These are phyloP conservation scores for Tetraneura akinire DNA, from an alignment of 1,140 invertebrate genomes.

Conservation along the genomic window DNA sequence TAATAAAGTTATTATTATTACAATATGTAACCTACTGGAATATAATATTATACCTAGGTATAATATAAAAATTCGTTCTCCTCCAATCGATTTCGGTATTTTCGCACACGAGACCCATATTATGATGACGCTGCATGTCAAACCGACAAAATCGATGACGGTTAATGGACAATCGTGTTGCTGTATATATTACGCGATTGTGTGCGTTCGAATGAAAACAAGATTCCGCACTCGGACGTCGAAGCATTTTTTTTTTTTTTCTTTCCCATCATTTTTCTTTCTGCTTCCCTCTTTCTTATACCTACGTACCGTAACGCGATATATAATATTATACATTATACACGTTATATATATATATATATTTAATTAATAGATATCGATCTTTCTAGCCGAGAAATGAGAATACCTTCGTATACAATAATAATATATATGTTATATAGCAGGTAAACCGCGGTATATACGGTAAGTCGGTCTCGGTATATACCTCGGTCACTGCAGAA, in stretches of 20 bases:
- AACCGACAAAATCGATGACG: neutral
- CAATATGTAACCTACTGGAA: no score
- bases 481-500: no score
- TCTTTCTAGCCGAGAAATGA: neutral
- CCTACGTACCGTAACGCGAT: neutral
- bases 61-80: no score
- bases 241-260: neutral
- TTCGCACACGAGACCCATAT: no score
- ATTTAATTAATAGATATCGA: constrained; percentile 37
- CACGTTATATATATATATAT: no score
- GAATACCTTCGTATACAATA: neutral
- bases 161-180: neutral
- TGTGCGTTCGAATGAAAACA: constrained; percentile 18
- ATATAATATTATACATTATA: no score
- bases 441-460: no score
- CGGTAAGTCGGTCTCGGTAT: no score
- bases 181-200: neutral
- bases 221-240: constrained; percentile 23
- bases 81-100: no score
- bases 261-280: neutral
- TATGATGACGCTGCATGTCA: neutral
- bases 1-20: no score
- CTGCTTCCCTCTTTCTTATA: neutral
- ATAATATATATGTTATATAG: no score
- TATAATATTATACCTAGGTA: no score